A percentile compares a stretch with the other conserved stretches of the same genome.
Conservation (phyloP, 1,140 invertebrate species). For the Drosophila busckii region DNA sequence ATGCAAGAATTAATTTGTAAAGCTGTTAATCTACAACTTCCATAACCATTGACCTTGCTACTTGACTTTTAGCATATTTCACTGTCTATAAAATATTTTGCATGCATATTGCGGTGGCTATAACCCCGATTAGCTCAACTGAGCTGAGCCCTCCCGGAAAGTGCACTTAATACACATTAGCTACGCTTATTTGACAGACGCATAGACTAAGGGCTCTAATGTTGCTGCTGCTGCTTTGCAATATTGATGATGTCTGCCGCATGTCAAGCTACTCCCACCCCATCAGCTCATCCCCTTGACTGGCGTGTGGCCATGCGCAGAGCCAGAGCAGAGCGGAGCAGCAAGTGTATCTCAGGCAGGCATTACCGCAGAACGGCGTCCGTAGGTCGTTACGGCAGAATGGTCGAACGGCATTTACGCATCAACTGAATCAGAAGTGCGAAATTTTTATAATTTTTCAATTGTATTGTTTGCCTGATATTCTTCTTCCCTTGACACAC, state of each 20-base stretch:
- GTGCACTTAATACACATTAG: constrained; percentile 74
- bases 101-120: constrained; percentile 60
- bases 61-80: constrained; percentile 52
- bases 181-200: constrained; percentile 70
- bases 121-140: constrained; percentile 49
- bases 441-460: constrained; percentile 77
- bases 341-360: constrained; percentile 63
- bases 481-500: constrained; percentile 62
- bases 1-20: no score
- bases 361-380: constrained; percentile 42
- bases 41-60: constrained; percentile 48
- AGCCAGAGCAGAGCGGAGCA: constrained; percentile 5
- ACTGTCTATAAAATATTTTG: constrained; percentile 52
- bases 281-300: constrained; percentile 2
- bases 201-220: constrained; percentile 21
- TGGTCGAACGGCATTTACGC: constrained; percentile 29
- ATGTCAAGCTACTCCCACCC: background rate
- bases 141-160: constrained; percentile 17
- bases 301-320: constrained; percentile 27
- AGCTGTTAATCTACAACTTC: no score
- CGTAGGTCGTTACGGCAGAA: constrained; percentile 42
- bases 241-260: constrained; percentile 66
- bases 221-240: constrained; percentile 33
- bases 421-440: constrained; percentile 49
- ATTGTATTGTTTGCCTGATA: constrained; percentile 68